Evolutionary conservation across 2,888 invertebrate genomes (phyloP).

Genomic region (Phanerotoma sp.): DNA sequence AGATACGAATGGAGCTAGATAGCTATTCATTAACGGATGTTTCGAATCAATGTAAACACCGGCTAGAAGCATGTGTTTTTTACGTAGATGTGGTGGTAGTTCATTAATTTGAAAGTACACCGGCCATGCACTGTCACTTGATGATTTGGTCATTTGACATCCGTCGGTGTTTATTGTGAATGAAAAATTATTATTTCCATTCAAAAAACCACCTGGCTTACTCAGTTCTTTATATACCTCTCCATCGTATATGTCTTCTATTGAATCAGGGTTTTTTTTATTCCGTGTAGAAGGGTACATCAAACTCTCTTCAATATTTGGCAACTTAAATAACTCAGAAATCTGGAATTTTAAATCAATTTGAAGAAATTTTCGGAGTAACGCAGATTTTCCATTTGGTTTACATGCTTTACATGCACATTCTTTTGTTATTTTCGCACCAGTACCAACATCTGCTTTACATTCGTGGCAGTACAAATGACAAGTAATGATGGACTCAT

Average conservation of each 20-base stretch:
- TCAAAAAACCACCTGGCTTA: constrained; percentile 20
- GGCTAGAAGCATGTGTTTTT: constrained; percentile 18
- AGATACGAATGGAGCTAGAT: constrained; percentile 8
- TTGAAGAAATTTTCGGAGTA: constrained; percentile 5
- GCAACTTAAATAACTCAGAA: constrained; percentile 1
- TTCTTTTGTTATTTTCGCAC: background rate
- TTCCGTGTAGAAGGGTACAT: constrained; percentile 1
- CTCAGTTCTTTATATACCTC: constrained; percentile 9
- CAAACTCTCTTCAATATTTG: background rate
- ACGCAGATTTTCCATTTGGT: background rate
- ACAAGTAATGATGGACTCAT: background rate
- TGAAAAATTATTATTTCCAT: constrained; percentile 16
- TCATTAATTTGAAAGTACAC: constrained; percentile 1
- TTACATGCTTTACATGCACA: constrained; percentile 6
- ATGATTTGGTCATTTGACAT: constrained; percentile 25
- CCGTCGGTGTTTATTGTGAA: constrained; percentile 23
- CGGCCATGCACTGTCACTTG: background rate
- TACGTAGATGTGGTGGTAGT: background rate
- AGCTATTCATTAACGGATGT: constrained; percentile 17
- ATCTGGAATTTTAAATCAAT: constrained; percentile 6
- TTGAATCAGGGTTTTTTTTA: constrained; percentile 3
- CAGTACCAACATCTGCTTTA: constrained; percentile 4
- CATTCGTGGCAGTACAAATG: constrained; percentile 19
- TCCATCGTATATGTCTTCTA: constrained; percentile 27
- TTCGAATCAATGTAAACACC: constrained; percentile 18